phyloP scores from a whole-genome alignment of 2,797 vertebrate species.

The Hemibagrus guttatus region DNA sequence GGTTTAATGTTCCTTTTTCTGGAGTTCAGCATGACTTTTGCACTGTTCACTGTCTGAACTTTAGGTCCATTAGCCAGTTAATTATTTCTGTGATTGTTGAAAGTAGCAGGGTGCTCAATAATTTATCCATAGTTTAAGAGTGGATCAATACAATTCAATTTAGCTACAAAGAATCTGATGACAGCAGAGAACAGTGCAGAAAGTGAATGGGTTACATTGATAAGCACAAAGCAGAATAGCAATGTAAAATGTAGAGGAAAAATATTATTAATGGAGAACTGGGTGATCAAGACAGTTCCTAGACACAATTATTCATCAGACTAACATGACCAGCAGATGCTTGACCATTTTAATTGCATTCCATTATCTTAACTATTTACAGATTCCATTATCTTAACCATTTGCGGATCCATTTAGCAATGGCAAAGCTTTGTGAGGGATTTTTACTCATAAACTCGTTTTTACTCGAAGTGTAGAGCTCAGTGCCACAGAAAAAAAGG shows the following conservation, averaged over 20 bases:
- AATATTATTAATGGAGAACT: not conserved
- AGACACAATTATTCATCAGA: not conserved
- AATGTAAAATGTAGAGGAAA: not conserved
- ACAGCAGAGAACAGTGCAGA: not conserved
- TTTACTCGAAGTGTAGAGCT: too few relatives aligned
- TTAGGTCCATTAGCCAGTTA: not conserved
- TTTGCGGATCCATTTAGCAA: too few relatives aligned
- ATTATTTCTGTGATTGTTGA: not conserved
- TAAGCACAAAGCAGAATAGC: not conserved
- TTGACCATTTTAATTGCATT: not conserved
- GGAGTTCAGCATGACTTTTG: conserved; percentile 1
- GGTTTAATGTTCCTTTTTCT: conserved; percentile 7
- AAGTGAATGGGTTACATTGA: not conserved
- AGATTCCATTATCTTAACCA: too few relatives aligned
- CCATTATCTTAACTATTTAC: too few relatives aligned
- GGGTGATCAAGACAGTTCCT: not conserved
- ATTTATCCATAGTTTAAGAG: not conserved
- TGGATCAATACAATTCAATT: conserved; percentile 11
- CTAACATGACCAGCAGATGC: not conserved
- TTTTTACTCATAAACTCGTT: too few relatives aligned
- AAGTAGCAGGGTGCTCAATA: not conserved
- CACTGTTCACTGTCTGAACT: conserved; percentile 18
- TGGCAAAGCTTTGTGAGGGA: too few relatives aligned
- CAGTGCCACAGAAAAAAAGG: too few relatives aligned
- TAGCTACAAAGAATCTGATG: not conserved